These are phyloP conservation scores for Oryzias woworae DNA, from an alignment of 2,113 vertebrate genomes.

Conservation along the genomic window DNA sequence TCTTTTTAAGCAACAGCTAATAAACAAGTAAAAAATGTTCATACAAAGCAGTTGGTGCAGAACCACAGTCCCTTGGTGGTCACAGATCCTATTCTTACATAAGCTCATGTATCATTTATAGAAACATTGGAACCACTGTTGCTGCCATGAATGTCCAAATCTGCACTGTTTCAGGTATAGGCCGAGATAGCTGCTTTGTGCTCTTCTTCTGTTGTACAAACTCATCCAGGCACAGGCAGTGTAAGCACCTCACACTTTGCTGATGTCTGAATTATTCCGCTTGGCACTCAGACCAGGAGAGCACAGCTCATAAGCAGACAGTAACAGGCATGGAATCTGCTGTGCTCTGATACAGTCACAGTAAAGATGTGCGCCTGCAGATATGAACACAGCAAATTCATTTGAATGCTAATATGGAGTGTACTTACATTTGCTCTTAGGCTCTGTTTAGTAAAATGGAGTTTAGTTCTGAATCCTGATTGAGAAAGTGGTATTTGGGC, in stretches of 20 bases:
- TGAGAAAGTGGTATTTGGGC: too few species aligned
- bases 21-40: too few species aligned
- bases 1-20: not conserved
- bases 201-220: slow-evolving; percentile 18
- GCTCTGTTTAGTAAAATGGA: not conserved
- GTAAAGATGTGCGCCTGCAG: not conserved
- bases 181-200: not conserved
- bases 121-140: too few species aligned
- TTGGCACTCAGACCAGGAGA: slow-evolving; percentile 55
- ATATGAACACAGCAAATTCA: slow-evolving; percentile 4
- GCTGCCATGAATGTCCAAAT: too few species aligned
- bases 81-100: too few species aligned
- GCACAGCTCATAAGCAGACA: slow-evolving; percentile 34
- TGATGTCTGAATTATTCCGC: slow-evolving; percentile 56
- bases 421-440: not conserved
- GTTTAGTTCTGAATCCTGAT: too few species aligned
- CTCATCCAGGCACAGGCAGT: slow-evolving; percentile 25
- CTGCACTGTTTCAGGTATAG: too few species aligned
- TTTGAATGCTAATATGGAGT: slow-evolving; percentile 16
- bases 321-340: slow-evolving; percentile 60
- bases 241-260: slow-evolving; percentile 61
- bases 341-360: slow-evolving; percentile 35
- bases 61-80: too few species aligned
- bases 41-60: too few species aligned
- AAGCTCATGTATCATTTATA: too few species aligned